phyloP scores from a whole-genome alignment of 2,888 invertebrate species.

The Odontothrips loti region DNA sequence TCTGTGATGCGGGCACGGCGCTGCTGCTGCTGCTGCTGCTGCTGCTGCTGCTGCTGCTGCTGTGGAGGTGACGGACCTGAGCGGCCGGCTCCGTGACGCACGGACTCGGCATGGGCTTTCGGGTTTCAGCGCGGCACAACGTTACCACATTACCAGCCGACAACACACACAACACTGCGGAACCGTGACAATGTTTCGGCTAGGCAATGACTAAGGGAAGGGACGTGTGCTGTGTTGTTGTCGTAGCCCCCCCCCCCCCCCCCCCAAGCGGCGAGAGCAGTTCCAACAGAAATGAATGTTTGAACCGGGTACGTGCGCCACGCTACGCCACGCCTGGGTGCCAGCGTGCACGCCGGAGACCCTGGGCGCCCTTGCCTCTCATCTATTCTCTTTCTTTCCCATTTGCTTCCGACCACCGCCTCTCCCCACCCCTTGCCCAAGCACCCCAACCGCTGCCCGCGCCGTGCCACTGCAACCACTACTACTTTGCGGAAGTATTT shows the following conservation, averaged over 20 bases:
- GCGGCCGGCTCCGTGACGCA: too few species aligned
- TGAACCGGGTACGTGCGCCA: not conserved
- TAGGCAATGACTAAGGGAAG: too few species aligned
- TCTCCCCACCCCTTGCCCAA: too few species aligned
- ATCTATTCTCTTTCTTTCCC: not conserved
- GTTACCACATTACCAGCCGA: too few species aligned
- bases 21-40: too few species aligned
- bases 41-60: too few species aligned
- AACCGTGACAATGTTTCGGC: too few species aligned
- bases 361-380: not conserved
- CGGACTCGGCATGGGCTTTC: too few species aligned
- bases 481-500: constrained; percentile 23
- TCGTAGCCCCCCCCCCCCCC: not conserved
- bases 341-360: not conserved
- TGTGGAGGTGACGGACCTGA: too few species aligned
- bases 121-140: too few species aligned
- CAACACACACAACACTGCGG: too few species aligned
- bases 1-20: too few species aligned
- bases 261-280: not conserved
- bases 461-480: not conserved
- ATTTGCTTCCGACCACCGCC: not conserved
- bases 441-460: not conserved
- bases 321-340: not conserved
- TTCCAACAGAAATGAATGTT: not conserved
- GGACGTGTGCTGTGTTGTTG: not conserved